Evolutionary conservation across 2,888 invertebrate species (phyloP).

Genomic region (Pimpla rufipes): DNA sequence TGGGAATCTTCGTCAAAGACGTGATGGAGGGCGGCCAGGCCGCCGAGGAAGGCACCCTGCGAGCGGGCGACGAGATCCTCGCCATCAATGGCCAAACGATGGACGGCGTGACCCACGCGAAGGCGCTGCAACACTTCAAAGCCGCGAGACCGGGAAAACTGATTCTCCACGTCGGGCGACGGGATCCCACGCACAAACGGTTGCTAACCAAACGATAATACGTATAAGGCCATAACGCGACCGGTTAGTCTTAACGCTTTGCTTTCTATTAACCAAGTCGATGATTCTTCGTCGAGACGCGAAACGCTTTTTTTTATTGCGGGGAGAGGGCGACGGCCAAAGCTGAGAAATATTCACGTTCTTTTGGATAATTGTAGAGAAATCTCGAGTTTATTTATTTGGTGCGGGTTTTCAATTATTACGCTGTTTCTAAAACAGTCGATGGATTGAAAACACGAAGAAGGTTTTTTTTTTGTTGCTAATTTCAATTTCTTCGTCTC

Average conservation of each 20-base stretch:
- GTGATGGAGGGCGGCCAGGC: constrained; percentile 88
- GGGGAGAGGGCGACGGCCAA: too few species aligned
- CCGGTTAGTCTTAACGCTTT: constrained; percentile 78
- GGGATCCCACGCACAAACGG: constrained; percentile 83
- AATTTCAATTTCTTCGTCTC: too few species aligned
- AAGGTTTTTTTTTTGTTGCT: too few species aligned
- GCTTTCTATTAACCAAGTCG: constrained; percentile 72
- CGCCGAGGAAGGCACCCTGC: constrained; percentile 87
- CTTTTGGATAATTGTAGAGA: too few species aligned
- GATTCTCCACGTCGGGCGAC: constrained; percentile 86
- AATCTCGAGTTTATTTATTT: too few species aligned
- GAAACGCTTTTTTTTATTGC: too few species aligned
- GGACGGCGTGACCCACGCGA: constrained; percentile 87
- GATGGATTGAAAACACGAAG: too few species aligned
- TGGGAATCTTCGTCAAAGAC: constrained; percentile 89
- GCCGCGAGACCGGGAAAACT: constrained; percentile 88
- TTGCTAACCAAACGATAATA: constrained; percentile 73
- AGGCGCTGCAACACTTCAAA: constrained; percentile 88
- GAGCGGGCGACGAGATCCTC: constrained; percentile 88
- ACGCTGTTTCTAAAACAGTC: too few species aligned
- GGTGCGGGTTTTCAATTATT: too few species aligned
- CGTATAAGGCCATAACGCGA: constrained; percentile 52
- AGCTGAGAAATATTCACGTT: too few species aligned
- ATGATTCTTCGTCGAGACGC: constrained; percentile 40
- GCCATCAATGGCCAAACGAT: constrained; percentile 87